A percentile compares a stretch with the other conserved stretches of the same genome.
These are phyloP conservation scores for Oncorhynchus gorbuscha DNA, from an alignment of 2,113 vertebrate genomes.

Conservation along the genomic window DNA sequence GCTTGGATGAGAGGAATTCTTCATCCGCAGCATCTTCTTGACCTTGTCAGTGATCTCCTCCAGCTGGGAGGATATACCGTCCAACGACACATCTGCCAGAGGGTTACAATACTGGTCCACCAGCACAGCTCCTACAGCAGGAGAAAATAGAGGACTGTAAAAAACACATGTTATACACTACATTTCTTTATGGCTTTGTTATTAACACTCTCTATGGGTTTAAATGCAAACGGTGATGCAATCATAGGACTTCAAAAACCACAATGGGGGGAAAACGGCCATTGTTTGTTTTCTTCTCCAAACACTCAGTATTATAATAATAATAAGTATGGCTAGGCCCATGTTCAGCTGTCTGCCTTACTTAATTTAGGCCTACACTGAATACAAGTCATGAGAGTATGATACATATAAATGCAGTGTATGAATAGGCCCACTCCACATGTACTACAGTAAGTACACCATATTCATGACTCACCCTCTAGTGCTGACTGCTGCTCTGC, in stretches of 20 bases:
- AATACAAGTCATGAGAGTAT: too few species aligned
- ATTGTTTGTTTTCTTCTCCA: too few species aligned
- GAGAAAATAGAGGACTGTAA: neutral
- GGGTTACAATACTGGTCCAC: conserved; percentile 98
- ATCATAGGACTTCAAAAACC: neutral
- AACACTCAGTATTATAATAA: too few species aligned
- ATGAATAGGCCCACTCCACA: too few species aligned
- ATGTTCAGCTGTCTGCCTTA: too few species aligned
- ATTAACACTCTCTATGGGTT: neutral
- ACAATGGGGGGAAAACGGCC: too few species aligned
- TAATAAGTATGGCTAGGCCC: too few species aligned
- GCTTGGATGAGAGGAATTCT: conserved; percentile 87
- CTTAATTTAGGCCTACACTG: too few species aligned
- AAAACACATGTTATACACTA: neutral
- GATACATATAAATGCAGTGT: too few species aligned
- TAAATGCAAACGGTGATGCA: neutral
- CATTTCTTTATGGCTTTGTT: neutral
- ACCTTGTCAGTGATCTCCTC: conserved; percentile 86
- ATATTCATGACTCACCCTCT: conserved; percentile 76
- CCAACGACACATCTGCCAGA: conserved; percentile 84
- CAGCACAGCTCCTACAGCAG: conserved; percentile 82
- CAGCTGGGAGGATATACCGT: conserved; percentile 82
- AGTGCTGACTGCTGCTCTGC: conserved; percentile 83
- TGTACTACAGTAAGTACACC: neutral
- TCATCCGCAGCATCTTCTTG: conserved; percentile 82